Evolutionary conservation across 2,888 invertebrate genomes (phyloP), one percentile per base, ranked within the genome.

Genomic region (Hydraecia micacea): DNA sequence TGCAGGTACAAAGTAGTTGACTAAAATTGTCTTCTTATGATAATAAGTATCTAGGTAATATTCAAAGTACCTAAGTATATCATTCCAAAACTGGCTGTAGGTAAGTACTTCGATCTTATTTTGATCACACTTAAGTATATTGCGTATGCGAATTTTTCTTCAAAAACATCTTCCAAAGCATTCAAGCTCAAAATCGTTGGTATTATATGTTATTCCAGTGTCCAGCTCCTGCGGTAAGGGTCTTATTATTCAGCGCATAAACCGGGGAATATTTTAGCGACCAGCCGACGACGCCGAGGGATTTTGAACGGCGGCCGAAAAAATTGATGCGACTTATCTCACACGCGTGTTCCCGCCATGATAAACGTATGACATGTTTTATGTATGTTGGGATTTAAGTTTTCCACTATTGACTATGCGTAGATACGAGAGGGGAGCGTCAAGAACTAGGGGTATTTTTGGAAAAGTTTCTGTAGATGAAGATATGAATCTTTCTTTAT

Each of bases 251-350:
- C 95, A 85, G 87, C 94, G 94, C 93, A 96, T 96, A 95, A 96
- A 94, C 92, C 90, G 92, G 93, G 93, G 94, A 95, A 96, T 96
- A 95, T 95, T 94, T 96, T 94, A 94, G 92, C 91, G 89, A 84
- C 82, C 90, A 89, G 90, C 91, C 83, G 88, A 85, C 88, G 96
- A 95, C 96, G 96, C 90, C 95, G 89, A 91, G 96, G 96, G 96
- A 95, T 96, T 95, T 92, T 88, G 93, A 92, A 92, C 91, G 93
- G 94, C 91, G 93, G 90, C 92, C 89, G 92, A 95, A 96, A 96
- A 96, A 96, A 96, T 95, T 93, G 96, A 95, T 94, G 95, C 93
- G 94, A 94, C 95, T 95, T 96, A 95, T 96, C 95, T 94, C 90
- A 89, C 90, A 88, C 89, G 90, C 88, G 93, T 91, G 93, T 93